Evolutionary conservation across 2,888 invertebrate genomes (phyloP).

Genomic region (Drosophila merina): DNA sequence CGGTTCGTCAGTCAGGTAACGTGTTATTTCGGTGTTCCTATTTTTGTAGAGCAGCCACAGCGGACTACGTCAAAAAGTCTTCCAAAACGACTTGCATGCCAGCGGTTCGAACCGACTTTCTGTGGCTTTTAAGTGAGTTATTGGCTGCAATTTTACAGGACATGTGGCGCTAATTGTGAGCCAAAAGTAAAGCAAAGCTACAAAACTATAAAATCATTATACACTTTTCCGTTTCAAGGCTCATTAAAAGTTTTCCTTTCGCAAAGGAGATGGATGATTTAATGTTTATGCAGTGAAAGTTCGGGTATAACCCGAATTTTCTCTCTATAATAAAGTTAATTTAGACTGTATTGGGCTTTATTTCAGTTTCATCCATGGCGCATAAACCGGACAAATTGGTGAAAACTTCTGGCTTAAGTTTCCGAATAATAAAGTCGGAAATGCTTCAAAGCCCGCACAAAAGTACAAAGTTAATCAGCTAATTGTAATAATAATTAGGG

Average conservation of each 20-base stretch:
- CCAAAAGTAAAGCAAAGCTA: background rate
- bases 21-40: conserved; percentile 47
- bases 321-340: background rate
- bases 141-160: conserved; percentile 3
- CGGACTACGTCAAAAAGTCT: conserved; percentile 40
- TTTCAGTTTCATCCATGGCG: background rate
- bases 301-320: background rate
- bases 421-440: conserved; percentile 28
- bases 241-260: conserved; percentile 72
- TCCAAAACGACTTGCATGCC: conserved; percentile 24
- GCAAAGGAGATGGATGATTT: conserved; percentile 13
- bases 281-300: conserved; percentile 24
- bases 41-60: conserved; percentile 25
- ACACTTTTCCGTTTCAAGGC: conserved; percentile 54
- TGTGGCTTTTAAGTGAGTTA: conserved; percentile 18
- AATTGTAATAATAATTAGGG: conserved; percentile 62
- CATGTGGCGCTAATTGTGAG: conserved; percentile 4
- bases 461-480: conserved; percentile 32
- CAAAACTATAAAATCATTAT: conserved; percentile 35
- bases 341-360: no score
- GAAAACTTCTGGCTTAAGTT: conserved; percentile 22
- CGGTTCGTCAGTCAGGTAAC: conserved; percentile 11
- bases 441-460: conserved; percentile 10
- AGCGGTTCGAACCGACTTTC: conserved; percentile 25
- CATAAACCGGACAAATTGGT: conserved; percentile 11